These are phyloP conservation scores for Syndactyla subalaris DNA, from an alignment of 2,797 vertebrate species.

Conservation along the genomic window DNA sequence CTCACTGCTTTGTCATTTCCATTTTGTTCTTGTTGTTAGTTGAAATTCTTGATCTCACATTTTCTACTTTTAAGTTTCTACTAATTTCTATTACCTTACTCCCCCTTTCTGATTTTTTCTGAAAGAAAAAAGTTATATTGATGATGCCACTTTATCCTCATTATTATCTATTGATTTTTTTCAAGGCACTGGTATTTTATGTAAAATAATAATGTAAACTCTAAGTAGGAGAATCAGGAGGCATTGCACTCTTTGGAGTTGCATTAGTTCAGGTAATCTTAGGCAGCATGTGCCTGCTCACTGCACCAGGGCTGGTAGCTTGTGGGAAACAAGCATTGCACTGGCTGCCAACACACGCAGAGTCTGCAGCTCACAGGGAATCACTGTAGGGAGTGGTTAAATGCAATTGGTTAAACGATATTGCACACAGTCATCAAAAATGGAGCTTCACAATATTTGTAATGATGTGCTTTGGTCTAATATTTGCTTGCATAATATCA, in stretches of 20 bases:
- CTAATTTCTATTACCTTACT: neutral
- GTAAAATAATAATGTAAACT: neutral
- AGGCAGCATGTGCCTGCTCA: fast-evolving
- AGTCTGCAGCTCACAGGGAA: neutral
- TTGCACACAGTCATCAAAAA: neutral
- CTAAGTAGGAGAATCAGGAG: neutral
- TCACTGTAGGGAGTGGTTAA: neutral
- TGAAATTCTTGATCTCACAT: neutral
- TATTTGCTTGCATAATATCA: neutral
- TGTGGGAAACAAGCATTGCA: neutral
- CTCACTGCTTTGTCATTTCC: neutral
- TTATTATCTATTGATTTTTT: neutral
- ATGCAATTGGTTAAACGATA: neutral
- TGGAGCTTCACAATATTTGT: neutral
- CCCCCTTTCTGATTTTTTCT: neutral
- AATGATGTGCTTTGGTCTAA: neutral
- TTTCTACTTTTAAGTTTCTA: neutral
- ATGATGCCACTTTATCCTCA: neutral
- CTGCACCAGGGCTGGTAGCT: neutral
- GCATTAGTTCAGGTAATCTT: neutral
- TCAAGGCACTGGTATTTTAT: neutral
- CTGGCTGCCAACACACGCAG: neutral
- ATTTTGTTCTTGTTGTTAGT: neutral
- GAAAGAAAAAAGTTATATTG: neutral
- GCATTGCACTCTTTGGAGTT: neutral